Base-by-base conservation (phyloP, 2,888 invertebrate species). In the Drosophila siamana region DNA sequence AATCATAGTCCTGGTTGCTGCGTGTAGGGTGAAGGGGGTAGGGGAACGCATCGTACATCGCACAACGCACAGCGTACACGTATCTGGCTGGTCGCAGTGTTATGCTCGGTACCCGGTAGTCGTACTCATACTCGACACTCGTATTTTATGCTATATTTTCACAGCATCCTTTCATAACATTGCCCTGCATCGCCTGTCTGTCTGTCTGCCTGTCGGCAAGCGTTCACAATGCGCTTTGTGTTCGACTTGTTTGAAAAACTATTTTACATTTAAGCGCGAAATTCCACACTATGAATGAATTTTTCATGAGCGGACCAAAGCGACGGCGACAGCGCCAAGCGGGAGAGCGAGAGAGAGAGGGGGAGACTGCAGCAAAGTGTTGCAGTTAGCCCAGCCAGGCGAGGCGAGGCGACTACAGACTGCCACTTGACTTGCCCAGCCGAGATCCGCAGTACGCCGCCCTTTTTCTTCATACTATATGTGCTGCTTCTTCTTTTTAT, bases 221-320 rank as follows among this genome's bases (percentile, higher is more conserved):
- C 61, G 62, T 36, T 69, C 71, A 88, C 87, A 86, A 84, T 84
- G 89, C 78, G 85, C 89, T 81, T 85, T 89, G 89, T 89, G 82
- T 89, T 85, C 78, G 81, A 80, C 88, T 85, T 89, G 86, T 85
- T 89, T 88, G 82, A 87, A 86, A 85, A 86, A 87, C 85, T 86
- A 89, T 86, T 86, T 86, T 86, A 86, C 85, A 86, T 86, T 86
- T 89, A 86, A 86, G 85, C 85, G 85, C 85, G 89, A 86, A 86
- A 86, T 86, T 86, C 85, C 85, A 86, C 85, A 86, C 85, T 85
- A 87, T 86, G 85, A 86, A 86, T 86, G 85, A 89, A 86, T 86
- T 86, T 86, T 86, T 86, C 85, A 86, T 86, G 79, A 79, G 79
- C 61, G 40, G 13, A 15, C 15, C 15, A 38, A 38, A 50, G 24